phyloP scores from a whole-genome alignment of 2,888 invertebrate species.

The Coleophora flavipennella region DNA sequence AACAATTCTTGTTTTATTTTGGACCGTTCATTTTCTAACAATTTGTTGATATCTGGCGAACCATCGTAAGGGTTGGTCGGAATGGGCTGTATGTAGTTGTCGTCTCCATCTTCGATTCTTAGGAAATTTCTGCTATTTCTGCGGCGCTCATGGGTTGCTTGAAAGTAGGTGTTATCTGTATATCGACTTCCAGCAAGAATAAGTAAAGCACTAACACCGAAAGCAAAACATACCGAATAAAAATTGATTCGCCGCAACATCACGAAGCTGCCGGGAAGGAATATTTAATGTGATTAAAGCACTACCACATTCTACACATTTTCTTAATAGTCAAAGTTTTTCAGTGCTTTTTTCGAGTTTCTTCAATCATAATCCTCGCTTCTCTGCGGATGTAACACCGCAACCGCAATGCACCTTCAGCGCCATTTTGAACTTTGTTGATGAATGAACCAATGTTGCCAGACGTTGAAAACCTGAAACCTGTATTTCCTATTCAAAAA shows the following conservation, averaged over 20 bases:
- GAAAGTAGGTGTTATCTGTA: conserved; percentile 66
- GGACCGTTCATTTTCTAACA: conserved; percentile 47
- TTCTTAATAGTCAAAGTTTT: not conserved
- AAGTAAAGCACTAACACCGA: conserved; percentile 65
- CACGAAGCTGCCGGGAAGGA: conserved; percentile 27
- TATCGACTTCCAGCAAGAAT: conserved; percentile 70
- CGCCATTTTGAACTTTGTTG: conserved; percentile 56
- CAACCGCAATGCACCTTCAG: conserved; percentile 68
- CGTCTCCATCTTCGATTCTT: conserved; percentile 73
- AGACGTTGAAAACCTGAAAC: no score
- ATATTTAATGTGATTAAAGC: no score
- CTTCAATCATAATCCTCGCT: conserved; percentile 57
- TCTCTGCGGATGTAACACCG: conserved; percentile 68
- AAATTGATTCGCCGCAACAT: conserved; percentile 68
- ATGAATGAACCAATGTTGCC: no score
- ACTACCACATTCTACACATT: no score
- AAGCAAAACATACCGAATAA: conserved; percentile 68
- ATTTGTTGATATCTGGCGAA: conserved; percentile 46
- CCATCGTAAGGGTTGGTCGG: conserved; percentile 54
- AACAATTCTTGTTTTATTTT: conserved; percentile 53
- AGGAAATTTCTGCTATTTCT: conserved; percentile 65
- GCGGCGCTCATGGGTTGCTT: conserved; percentile 54
- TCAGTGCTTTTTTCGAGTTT: conserved; percentile 39
- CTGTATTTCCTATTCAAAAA: no score
- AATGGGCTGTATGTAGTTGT: conserved; percentile 33